phyloP scores from a whole-genome alignment of 2,888 invertebrate genomes.

The Diaphora mendica region DNA sequence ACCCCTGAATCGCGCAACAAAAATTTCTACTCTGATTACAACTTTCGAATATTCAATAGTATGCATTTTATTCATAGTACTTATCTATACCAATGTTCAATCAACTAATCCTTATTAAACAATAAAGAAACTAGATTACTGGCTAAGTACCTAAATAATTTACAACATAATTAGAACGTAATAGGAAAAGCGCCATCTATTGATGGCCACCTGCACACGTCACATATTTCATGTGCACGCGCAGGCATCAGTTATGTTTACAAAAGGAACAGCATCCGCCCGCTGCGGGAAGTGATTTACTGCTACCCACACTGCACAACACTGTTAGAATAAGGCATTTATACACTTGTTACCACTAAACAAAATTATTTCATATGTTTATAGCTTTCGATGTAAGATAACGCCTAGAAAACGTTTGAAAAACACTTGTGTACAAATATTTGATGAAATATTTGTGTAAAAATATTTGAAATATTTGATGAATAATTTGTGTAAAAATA shows the following conservation, averaged over 20 bases:
- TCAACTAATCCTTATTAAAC: background rate
- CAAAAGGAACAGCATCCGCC: slow-evolving; percentile 47
- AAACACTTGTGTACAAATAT: too few species aligned
- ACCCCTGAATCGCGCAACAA: background rate
- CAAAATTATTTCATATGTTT: background rate
- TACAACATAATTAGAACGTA: slow-evolving; percentile 13
- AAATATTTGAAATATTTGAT: background rate
- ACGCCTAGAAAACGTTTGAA: background rate
- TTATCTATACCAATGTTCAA: background rate
- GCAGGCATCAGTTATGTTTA: slow-evolving; percentile 53
- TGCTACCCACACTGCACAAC: slow-evolving; percentile 41
- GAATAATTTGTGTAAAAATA: too few species aligned
- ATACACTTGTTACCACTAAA: slow-evolving; percentile 29
- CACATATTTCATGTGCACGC: slow-evolving; percentile 53
- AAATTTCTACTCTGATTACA: background rate
- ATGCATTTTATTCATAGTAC: background rate
- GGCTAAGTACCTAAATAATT: background rate
- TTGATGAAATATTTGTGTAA: too few species aligned
- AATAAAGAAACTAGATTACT: background rate
- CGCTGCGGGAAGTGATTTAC: slow-evolving; percentile 50
- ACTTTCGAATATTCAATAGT: background rate
- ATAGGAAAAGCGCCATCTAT: slow-evolving; percentile 46
- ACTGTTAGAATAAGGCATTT: slow-evolving; percentile 39
- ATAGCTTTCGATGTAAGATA: background rate
- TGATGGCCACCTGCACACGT: slow-evolving; percentile 29